Conservation (phyloP, 2,888 invertebrate species). For the Pharmacophagus antenor region DNA sequence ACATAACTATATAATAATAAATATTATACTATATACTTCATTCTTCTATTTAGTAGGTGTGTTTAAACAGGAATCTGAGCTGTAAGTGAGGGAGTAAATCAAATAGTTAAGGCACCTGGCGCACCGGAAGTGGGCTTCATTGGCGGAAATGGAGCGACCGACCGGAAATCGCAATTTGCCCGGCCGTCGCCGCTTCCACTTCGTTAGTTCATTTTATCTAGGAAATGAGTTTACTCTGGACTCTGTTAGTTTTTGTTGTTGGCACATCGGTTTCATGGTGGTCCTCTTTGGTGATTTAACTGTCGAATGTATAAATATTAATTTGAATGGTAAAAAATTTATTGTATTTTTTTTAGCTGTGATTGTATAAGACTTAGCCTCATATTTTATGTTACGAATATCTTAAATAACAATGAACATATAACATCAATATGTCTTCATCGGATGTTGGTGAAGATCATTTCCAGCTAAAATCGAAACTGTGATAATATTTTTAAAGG, state of each 20-base stretch:
- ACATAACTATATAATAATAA: no score
- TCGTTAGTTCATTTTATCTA: constrained; percentile 45
- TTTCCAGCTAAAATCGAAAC: no score
- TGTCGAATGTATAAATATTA: not conserved
- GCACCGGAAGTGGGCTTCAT: constrained; percentile 60
- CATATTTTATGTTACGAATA: no score
- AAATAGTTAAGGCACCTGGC: constrained; percentile 66
- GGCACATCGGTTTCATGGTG: not conserved
- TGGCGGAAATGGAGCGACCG: constrained; percentile 66
- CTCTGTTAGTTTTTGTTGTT: constrained; percentile 22
- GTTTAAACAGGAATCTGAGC: constrained; percentile 31
- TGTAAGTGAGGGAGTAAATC: constrained; percentile 49
- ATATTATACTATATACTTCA: no score
- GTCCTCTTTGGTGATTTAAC: not conserved
- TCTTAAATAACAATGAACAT: no score
- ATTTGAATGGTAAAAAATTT: not conserved
- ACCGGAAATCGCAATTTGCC: constrained; percentile 71
- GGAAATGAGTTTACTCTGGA: constrained; percentile 43
- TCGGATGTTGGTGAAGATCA: no score
- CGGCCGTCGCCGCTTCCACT: constrained; percentile 40
- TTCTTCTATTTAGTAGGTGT: no score
- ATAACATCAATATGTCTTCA: no score
- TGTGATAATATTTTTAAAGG: no score
- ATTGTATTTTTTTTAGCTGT: no score
- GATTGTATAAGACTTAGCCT: no score